Base-by-base conservation (phyloP, 2,113 vertebrate species). In the Salminus brasiliensis region DNA sequence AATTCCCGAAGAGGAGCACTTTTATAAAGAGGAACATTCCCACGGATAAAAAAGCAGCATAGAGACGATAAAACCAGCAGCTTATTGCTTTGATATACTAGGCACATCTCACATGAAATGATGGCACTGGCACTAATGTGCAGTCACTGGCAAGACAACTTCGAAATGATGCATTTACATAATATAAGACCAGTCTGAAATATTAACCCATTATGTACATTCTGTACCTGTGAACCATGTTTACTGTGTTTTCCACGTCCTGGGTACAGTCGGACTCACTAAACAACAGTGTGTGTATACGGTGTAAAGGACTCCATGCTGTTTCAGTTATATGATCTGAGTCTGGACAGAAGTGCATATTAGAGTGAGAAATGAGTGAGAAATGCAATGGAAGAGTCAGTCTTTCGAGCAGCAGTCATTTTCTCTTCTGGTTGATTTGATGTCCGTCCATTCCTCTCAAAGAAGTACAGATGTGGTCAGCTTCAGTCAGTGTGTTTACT, bases 1-100 rank as follows among this genome's bases (percentile, higher is more conserved):
- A 53, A 52, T 12, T 10, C 34, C 41, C 52, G 36, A 53, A 39
- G 66, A 45, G 52, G 16, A 21, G 6, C 1, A 13, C 8, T 2
- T 23, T 39, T 39, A 36, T n/a, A 39, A 10, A 66, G 2, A n/a
- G 8, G 9, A 66, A n/a, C 21, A n/a, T 16, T 65, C 18, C 36
- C 0, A 34, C 3, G 52, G 23, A 29, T 77, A 68, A 43, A 77
- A 76, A 76, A 67, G 47, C 63, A 75, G 21, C 10, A 53, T 25
- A 66, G 8, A 29, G 47, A 67, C 23, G 57, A 68, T 41, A 5
- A 68, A 68, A 53, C 32, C 9, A n/a, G 15, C 43, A 72, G 30
- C 55, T 79, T 78, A 78, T 78, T 79, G 78, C 78, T 79, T 72
- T 79, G 12, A 29, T 45, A 79, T 79, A 65, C 69, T 79, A 79